Base-by-base conservation (phyloP, 2,888 invertebrate species). In the Ommatoiulus sabulosus region DNA sequence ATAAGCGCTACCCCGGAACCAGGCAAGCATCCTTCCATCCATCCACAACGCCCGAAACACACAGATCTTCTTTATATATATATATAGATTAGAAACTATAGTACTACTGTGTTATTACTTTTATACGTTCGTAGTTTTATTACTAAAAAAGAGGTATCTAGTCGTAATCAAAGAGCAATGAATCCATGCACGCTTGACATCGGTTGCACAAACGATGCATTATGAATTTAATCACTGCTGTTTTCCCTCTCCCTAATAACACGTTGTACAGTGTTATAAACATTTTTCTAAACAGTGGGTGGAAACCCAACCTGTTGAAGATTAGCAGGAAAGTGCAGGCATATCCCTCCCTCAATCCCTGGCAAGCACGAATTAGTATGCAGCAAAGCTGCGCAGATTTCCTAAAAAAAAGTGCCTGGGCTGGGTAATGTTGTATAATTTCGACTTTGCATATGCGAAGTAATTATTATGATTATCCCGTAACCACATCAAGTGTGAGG, bases 401-500 rank as follows among this genome's bases (percentile, higher is more conserved):
- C 4, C 24, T 24, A 20, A n/a, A 72, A 72, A n/a, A 72, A 72
- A 72, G 20, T 72, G 72, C 24, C 72, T 72, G 63, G 63, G 63
- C 20, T 63, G 63, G 63, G 20, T 6, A n/a, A 72, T 24, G 72
- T 72, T 72, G 24, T 24, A n/a, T 72, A 72, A 72, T 72, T 72
- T 72, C n/a, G 6, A 24, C 24, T 72, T 72, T 72, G 72, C 72
- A 72, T 72, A 72, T 72, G 72, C 72, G 8, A 24, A 72, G 72
- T 72, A 72, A 72, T 72, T 72, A 72, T 72, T 72, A 72, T 72
- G 72, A 72, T 72, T 72, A 72, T 72, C 72, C 72, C 24, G 72
- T 72, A 72, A 24, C 72, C 72, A 72, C 72, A 72, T 72, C 72
- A 72, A 72, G 72, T n/a, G 72, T 72, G 72, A 72, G 72, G 72